phyloP scores from a whole-genome alignment of 2,113 vertebrate species.

The Apodemus speciosus region DNA sequence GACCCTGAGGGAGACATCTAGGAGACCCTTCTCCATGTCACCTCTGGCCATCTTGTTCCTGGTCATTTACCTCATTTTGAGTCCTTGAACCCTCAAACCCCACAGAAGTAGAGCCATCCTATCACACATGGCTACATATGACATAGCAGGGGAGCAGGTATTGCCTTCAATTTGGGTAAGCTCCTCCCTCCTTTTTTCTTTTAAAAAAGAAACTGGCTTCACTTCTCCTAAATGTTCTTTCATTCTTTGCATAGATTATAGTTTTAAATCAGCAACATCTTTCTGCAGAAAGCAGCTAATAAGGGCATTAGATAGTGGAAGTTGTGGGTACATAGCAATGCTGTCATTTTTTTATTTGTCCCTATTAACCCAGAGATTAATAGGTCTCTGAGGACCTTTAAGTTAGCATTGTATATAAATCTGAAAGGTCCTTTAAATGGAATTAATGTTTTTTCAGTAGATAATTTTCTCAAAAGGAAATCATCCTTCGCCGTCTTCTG shows the following conservation, averaged over 20 bases:
- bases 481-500: neutral
- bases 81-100: neutral
- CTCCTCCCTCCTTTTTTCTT: neutral
- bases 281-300: constrained; percentile 17
- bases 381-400: neutral
- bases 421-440: constrained; percentile 51
- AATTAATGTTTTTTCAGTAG: constrained; percentile 2
- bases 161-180: neutral
- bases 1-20: neutral
- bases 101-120: neutral
- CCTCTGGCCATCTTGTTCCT: neutral
- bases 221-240: neutral
- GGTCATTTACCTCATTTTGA: neutral
- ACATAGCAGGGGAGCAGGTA: neutral
- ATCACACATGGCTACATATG: neutral
- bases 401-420: neutral
- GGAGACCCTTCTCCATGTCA: neutral
- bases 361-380: neutral
- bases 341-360: constrained; percentile 30
- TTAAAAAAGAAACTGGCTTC: constrained; percentile 34
- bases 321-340: neutral
- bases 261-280: neutral
- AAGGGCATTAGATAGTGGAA: neutral
- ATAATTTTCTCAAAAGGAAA: constrained; percentile 39
- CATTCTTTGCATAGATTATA: neutral